Evolutionary conservation across 2,797 vertebrate species (phyloP), one percentile per base, ranked within the genome.

Genomic region (Calcarius lapponicus): DNA sequence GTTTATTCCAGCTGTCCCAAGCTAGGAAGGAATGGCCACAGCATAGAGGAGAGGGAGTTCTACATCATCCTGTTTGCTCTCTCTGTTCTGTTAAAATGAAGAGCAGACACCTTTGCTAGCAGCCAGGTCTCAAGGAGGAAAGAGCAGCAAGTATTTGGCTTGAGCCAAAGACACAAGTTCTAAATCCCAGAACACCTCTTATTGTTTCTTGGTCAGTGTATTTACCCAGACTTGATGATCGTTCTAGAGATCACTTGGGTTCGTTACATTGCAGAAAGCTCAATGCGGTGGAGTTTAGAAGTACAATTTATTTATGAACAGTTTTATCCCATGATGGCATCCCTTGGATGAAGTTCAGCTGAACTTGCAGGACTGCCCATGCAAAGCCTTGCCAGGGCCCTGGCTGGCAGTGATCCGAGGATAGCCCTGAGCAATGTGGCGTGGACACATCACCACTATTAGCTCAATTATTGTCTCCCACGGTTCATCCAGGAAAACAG

Each of bases 381-480:
- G 84, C 25, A 3, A 89, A 93, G 40, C 66, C 61, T 78, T 94
- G 43, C 86, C 74, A 89, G 67, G 43, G 54, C 66, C 58, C 76
- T 45, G 86, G 38, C 84, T 93, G 78, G 67, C 92, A 89, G 24
- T 3, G 60, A 80, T 81, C 85, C 11, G 3, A 78, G 80, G 80
- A 86, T 16, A 90, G 82, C 90, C 71, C 78, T 3, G 3, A 69
- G 94, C 85, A 78, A 45, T 56, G 53, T 67, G 76, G 89, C 4
- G 5, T 86, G 87, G 78, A 88, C 80, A 67, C 69, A 69, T 50
- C 85, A 92, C 65, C 10, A 2, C 60, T 66, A 57, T 91, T 75
- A 95, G 38, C 60, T 34, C 47, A 40, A 86, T 93, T 81, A 72
- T 34, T 84, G 64, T 91, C 91, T 94, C 92, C 95, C 87, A 80